Evolutionary conservation across 2,113 vertebrate species (phyloP), one percentile per base, ranked within the genome.

Genomic region (Microcebus lehilahytsara): DNA sequence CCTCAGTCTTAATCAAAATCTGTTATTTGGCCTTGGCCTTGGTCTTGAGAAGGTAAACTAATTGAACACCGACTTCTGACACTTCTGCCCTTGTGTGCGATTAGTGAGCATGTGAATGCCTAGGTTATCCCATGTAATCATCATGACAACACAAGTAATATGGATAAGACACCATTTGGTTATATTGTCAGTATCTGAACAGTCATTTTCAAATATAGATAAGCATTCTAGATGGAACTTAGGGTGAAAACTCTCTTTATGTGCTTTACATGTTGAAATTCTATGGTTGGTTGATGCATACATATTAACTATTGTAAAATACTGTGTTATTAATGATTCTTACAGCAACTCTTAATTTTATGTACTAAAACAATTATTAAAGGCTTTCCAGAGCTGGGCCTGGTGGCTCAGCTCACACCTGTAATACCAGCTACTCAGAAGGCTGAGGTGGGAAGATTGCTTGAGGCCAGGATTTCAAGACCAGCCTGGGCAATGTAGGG

Each of bases 311-410:
- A 64, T 83, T 95, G 9, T 74, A 46, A 92, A 95, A 72, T 78
- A 12, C 5, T 85, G 30, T 20, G 30, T 78, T 56, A 51, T 49
- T 75, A 74, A 87, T 53, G 6, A 49, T 96, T 89, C 40, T 16
- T 62, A 34, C 9, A 19, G 77, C 92, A 83, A 87, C 51, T 46
- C 40, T 93, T 74, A 67, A 79, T 93, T 93, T 93, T 93, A 74
- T 30, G 11, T 30, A 81, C 9, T 72, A 89, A 77, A 72, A 74
- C 10, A n/a, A 56, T 84, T 34, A 53, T 66, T 51, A 56, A 93
- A 92, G 74, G 40, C 9, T n/a, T 97, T n/a, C 51, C n/a, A 71
- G 62, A 64, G 25, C 27, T 30, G 27, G 62, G 62, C 62, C 27
- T 64, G 62, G 62, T 27, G 62, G 27, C 62, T 64, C 25, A 25